Base-by-base conservation (phyloP, 2,797 vertebrate genomes). In the Knipowitschia caucasica region DNA sequence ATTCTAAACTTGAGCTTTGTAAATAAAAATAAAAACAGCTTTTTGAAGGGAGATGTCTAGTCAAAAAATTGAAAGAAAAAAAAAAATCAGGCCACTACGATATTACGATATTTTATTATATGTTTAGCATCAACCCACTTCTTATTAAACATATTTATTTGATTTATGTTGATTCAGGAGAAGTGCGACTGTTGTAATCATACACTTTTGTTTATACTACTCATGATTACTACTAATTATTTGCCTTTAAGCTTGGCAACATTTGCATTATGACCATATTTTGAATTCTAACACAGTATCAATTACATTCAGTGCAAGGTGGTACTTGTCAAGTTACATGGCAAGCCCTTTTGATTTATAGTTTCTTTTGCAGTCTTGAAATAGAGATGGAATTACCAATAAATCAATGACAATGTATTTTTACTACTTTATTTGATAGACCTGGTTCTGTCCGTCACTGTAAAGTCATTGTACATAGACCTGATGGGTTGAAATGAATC, bases 221-320 rank as follows among this genome's bases (percentile, higher is more conserved):
- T 43, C 10, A 43, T 26, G 15, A 23, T 29, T 33, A 33, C 7
- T 12, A 20, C 2, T 23, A 4, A 45, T 8, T 33, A 29, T 50
- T 46, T 51, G 23, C 56, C 35, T 36, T 21, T 18, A 56, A 68
- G 63, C 60, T 42, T 49, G 49, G 20, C 47, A 60, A 35, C 60
- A 69, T 55, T 25, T 46, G 46, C 56, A 49, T 64, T 45, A 69
- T 64, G 57, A 27, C 35, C 75, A 1, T 71, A 73, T 69, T 82
- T 71, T 65, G 56, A 72, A 86, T 87, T 84, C 66, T 75, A 53
- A 29, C 86, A 80, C 81, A 40, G 62, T 64, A 30, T 82, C 69
- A 11, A 26, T 82, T 78, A 59, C 77, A 7, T 42, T 27, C 59
- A 57, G 59, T 34, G 65, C 68, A 72, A 70, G 62, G 59, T 61